Evolutionary conservation across 2,797 vertebrate genomes (phyloP), one percentile per base, ranked within the genome.

Genomic region (Tragopan temminckii): DNA sequence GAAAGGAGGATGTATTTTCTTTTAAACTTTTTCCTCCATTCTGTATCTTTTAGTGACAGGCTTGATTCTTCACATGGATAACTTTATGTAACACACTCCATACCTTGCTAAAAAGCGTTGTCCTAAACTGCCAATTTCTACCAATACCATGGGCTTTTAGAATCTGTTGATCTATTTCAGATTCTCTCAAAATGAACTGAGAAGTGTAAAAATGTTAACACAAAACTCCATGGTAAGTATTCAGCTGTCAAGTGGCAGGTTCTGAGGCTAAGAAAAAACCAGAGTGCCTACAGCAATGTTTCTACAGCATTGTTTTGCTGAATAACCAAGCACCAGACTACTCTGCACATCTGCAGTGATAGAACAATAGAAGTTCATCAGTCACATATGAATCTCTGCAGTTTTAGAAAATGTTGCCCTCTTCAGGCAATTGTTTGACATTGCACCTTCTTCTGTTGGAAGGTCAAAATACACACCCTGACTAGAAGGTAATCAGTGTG

Each of bases 391-490:
- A 16, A 11, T 55, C 9, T 13, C 43, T 38, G 61, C 50, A 46
- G 69, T 5, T 71, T 42, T 43, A 84, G 80, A 50, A 42, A 7
- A 80, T 29, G 64, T 72, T 83, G 94, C 88, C 96, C 69, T 74
- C 96, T 96, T 67, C n/a, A 38, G 94, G 90, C 80, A 7, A 2
- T 29, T n/a, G n/a, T 71, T 18, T 4, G 75, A 17, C 69, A 43
- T 35, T 64, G 71, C 94, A 70, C 6, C 36, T 20, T 75, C 50
- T 17, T 27, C n/a, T 45, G 42, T 43, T 4, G 0, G 46, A 59
- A 42, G 62, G 19, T 35, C 78, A 9, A 82, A 63, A 67, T 75
- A 35, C 29, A 4, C 8, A 7, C 13, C 12, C 18, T 9, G 16
- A 7, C 29, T 40, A 1, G 23, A 55, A 61, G 9, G 12, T 48